phyloP scores from a whole-genome alignment of 2,113 vertebrate species.

The Eupsittula cactorum region DNA sequence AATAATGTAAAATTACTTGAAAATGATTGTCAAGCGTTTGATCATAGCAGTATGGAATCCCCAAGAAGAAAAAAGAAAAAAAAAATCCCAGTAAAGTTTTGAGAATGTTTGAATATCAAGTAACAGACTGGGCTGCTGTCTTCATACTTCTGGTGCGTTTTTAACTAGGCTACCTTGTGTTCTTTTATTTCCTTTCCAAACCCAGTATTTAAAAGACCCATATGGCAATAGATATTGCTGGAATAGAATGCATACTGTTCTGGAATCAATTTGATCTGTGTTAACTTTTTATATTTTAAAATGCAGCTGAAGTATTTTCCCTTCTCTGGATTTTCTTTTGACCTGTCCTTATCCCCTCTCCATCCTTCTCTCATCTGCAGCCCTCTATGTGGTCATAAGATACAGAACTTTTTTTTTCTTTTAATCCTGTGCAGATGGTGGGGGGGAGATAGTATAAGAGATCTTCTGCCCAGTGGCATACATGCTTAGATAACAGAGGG shows the following conservation, averaged over 20 bases:
- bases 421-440: not conserved
- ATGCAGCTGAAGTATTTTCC: constrained; percentile 3
- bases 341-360: not conserved
- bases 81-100: constrained; percentile 52
- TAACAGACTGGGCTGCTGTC: constrained; percentile 67
- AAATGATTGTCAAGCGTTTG: constrained; percentile 54
- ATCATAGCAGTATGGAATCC: constrained; percentile 35
- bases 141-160: constrained; percentile 64
- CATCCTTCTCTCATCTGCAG: not conserved
- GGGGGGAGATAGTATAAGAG: not conserved
- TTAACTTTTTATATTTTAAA: constrained; percentile 24
- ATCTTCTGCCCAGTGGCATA: not conserved
- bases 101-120: constrained; percentile 59
- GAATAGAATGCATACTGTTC: constrained; percentile 7
- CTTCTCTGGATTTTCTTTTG: not conserved
- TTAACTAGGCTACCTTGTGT: constrained; percentile 67
- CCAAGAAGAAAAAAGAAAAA: constrained; percentile 21
- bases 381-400: not conserved
- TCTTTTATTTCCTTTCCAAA: constrained; percentile 69
- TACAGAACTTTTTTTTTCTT: not conserved
- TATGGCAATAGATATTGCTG: constrained; percentile 40
- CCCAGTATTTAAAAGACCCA: constrained; percentile 58
- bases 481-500: not conserved
- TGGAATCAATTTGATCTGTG: constrained; percentile 51
- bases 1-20: constrained; percentile 62